Evolutionary conservation across 2,797 vertebrate genomes (phyloP).

Genomic region (Chloroceryle amazona): DNA sequence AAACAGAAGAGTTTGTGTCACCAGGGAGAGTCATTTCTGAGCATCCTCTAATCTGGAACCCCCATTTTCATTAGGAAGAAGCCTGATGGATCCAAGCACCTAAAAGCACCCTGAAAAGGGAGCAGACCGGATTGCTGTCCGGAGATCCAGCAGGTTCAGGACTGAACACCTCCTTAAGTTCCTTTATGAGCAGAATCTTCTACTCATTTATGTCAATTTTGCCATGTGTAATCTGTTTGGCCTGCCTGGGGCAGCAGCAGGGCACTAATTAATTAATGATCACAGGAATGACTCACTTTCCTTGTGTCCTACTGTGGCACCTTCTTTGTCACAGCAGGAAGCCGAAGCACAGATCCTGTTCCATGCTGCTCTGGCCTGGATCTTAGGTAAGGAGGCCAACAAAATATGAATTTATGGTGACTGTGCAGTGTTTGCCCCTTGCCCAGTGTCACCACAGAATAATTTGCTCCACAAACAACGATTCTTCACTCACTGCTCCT

Average conservation of each 20-base stretch:
- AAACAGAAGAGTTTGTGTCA: neutral
- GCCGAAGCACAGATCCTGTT: neutral
- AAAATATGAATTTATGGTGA: neutral
- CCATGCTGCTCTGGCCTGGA: neutral
- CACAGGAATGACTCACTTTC: conserved; percentile 44
- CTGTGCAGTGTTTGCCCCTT: neutral
- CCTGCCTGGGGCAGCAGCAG: conserved; percentile 39
- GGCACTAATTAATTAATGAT: conserved; percentile 58
- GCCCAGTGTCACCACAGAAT: neutral
- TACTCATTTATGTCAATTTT: neutral
- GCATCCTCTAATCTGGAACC: neutral
- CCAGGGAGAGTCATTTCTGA: neutral
- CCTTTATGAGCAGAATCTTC: neutral
- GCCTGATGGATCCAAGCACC: neutral
- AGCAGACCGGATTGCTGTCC: neutral
- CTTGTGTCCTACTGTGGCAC: conserved; percentile 28
- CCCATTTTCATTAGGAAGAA: neutral
- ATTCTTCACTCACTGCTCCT: neutral
- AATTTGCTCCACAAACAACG: neutral
- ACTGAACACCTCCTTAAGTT: neutral
- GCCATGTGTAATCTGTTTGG: neutral
- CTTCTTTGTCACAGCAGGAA: conserved; percentile 17
- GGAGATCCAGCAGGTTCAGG: neutral
- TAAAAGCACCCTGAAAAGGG: neutral
- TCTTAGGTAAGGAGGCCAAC: neutral